Evolutionary conservation across 92 coral and sea anemone genomes (phyloP).

Genomic region (Epizoanthus ramosus): DNA sequence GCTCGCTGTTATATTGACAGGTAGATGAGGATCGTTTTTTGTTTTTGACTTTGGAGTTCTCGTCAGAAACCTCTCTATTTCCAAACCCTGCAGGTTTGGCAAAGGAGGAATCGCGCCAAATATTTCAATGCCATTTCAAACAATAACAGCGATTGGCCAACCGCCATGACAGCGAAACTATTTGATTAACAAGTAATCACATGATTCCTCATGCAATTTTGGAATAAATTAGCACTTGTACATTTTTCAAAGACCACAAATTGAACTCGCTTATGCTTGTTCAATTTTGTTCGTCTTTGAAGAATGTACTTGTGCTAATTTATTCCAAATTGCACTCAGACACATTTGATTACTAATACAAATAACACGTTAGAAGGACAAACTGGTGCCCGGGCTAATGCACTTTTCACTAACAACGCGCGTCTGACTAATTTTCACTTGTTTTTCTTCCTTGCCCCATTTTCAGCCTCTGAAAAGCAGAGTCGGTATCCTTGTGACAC

Average conservation of each 20-base stretch:
- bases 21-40: constrained; percentile 22
- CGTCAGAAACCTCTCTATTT: constrained; percentile 11
- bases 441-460: too few relatives aligned
- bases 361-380: constrained; percentile 8
- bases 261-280: too few relatives aligned
- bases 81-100: not conserved
- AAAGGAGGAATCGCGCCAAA: constrained; percentile 12
- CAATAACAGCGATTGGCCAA: constrained; percentile 1
- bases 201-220: too few relatives aligned
- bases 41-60: constrained; percentile 21
- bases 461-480: too few relatives aligned
- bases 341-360: constrained; percentile 9
- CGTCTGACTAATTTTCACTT: constrained; percentile 14
- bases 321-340: too few relatives aligned
- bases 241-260: too few relatives aligned
- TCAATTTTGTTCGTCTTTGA: too few relatives aligned
- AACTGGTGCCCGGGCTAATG: not conserved
- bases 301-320: too few relatives aligned
- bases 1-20: constrained; percentile 9
- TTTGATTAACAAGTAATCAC: too few relatives aligned
- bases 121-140: not conserved
- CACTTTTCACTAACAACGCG: constrained; percentile 2
- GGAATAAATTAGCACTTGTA: too few relatives aligned
- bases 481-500: too few relatives aligned
- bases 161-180: not conserved